phyloP scores from a whole-genome alignment of 2,888 invertebrate species.

The Standfussiana lucernea region DNA sequence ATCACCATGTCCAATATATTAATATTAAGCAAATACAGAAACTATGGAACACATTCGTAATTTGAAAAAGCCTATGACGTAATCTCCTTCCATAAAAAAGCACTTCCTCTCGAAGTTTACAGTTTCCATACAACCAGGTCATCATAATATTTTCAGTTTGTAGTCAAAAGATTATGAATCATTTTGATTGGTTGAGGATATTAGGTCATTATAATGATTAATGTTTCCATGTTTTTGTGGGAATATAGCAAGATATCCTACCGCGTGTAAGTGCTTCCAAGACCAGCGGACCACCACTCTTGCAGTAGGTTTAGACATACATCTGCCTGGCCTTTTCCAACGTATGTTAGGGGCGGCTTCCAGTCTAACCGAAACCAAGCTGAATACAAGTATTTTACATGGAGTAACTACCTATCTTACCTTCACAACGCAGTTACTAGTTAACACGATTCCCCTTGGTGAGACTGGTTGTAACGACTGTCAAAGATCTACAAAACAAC shows the following conservation, averaged over 20 bases:
- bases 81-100: conserved; percentile 36
- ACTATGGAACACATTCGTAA: conserved; percentile 11
- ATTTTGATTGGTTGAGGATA: conserved; percentile 68
- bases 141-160: conserved; percentile 66
- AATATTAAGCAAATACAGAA: background rate
- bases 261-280: background rate
- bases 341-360: background rate
- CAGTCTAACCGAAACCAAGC: background rate
- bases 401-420: background rate
- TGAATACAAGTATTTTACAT: background rate
- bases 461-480: too few relatives aligned
- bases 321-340: background rate
- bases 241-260: conserved; percentile 18
- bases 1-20: too few relatives aligned
- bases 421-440: background rate
- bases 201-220: conserved; percentile 66
- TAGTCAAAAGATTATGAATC: conserved; percentile 62
- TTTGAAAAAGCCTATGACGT: conserved; percentile 31
- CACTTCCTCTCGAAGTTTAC: conserved; percentile 54
- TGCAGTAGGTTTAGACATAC: background rate
- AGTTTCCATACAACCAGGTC: conserved; percentile 59
- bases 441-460: too few relatives aligned
- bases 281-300: background rate
- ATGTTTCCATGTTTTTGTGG: conserved; percentile 63
- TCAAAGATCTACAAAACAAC: too few relatives aligned